Evolutionary conservation across 1,140 invertebrate species (phyloP).

Genomic region (Aphaenogaster rudis): DNA sequence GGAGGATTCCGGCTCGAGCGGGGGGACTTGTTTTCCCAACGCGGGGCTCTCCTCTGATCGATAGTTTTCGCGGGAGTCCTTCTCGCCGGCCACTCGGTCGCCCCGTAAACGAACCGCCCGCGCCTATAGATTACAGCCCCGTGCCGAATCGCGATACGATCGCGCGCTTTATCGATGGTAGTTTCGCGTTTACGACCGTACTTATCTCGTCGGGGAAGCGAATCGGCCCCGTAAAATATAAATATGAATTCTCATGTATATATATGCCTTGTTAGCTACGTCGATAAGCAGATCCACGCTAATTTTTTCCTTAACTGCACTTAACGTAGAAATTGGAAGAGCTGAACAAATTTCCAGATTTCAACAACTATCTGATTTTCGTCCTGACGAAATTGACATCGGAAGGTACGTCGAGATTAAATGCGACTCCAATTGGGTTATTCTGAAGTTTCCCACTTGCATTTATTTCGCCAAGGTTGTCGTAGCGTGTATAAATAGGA

Average conservation of each 20-base stretch:
- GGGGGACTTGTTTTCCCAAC: conserved; percentile 65
- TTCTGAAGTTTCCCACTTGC: neutral
- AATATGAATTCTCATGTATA: neutral
- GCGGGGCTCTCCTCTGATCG: conserved; percentile 51
- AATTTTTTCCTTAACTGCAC: conserved; percentile 87
- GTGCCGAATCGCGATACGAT: conserved; percentile 15
- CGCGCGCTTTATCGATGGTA: conserved; percentile 1
- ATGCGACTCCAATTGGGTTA: neutral
- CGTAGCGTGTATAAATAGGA: neutral
- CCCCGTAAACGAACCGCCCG: neutral
- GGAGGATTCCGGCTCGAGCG: conserved; percentile 13
- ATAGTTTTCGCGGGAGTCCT: conserved; percentile 63
- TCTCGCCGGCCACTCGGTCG: conserved; percentile 10
- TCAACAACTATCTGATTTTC: conserved; percentile 99
- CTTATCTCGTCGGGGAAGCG: neutral
- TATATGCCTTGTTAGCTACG: neutral
- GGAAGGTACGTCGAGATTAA: conserved; percentile 89
- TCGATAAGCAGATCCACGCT: neutral
- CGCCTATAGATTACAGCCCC: neutral
- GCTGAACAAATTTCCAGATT: conserved; percentile 99
- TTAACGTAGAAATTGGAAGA: conserved; percentile 97
- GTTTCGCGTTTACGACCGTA: neutral
- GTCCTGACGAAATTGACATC: conserved; percentile 97
- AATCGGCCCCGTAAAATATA: neutral
- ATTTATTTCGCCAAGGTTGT: neutral